A percentile compares a stretch with the other conserved stretches of the same genome.
Conservation (phyloP, 1,140 invertebrate genomes). For the Pseudobourletiella spinata region DNA sequence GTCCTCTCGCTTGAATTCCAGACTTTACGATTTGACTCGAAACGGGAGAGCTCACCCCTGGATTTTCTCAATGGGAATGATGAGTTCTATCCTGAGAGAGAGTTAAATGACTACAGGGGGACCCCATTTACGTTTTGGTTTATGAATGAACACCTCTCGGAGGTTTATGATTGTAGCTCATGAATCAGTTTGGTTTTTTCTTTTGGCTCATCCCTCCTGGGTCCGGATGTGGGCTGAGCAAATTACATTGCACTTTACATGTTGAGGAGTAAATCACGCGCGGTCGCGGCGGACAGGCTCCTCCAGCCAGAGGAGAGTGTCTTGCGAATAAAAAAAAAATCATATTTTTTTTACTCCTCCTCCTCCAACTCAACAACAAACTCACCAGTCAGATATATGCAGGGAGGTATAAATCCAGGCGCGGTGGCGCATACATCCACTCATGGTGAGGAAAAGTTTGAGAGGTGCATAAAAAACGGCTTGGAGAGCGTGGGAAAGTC, state of each 20-base stretch:
- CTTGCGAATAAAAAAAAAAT: conserved; percentile 5
- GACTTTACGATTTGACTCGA: no score
- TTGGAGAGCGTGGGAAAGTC: conserved; percentile 29
- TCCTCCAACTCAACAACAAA: no score
- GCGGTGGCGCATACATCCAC: no score
- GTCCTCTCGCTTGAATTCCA: no score
- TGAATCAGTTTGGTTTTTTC: neutral
- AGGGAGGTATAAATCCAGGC: no score
- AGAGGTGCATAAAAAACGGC: conserved; percentile 1
- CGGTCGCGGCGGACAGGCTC: neutral
- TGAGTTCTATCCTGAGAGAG: neutral
- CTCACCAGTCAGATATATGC: no score
- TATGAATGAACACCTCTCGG: neutral
- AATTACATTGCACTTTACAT: conserved; percentile 18
- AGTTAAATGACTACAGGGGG: neutral
- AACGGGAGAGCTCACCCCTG: neutral
- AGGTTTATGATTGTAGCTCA: no score
- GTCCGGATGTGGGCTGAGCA: conserved; percentile 16
- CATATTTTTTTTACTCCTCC: no score
- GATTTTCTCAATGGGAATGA: neutral
- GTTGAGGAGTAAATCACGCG: conserved; percentile 17
- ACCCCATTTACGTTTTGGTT: neutral
- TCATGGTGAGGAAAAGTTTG: no score
- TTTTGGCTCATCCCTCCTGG: conserved; percentile 12
- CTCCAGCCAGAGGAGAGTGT: neutral